A percentile compares a stretch with the other conserved stretches of the same genome.
Evolutionary conservation across 1,140 invertebrate genomes (phyloP).

Genomic region (Tigriopus japonicus): DNA sequence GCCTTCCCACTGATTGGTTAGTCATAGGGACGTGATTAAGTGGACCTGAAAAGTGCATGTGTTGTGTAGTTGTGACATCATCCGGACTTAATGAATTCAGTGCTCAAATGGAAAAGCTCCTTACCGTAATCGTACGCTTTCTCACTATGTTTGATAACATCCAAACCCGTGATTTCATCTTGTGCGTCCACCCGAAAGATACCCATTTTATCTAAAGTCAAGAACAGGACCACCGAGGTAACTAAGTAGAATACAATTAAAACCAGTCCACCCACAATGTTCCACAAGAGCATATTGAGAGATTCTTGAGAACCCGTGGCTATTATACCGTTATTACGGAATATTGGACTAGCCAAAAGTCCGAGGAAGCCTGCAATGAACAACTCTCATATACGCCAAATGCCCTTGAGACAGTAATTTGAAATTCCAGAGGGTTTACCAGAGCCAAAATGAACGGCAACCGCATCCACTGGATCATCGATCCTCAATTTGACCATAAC

Average conservation of each 20-base stretch:
- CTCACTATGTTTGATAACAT: conserved; percentile 33
- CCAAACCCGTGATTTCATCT: conserved; percentile 30
- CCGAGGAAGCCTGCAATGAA: conserved; percentile 32
- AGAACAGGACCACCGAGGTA: conserved; percentile 28
- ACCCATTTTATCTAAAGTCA: conserved; percentile 24
- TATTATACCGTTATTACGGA: conserved; percentile 23
- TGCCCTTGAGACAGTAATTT: too few relatives aligned
- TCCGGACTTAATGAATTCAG: too few relatives aligned
- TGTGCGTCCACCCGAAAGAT: conserved; percentile 28
- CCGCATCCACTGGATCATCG: conserved; percentile 39
- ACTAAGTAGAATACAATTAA: conserved; percentile 30
- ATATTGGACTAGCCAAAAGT: conserved; percentile 28
- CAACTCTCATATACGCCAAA: too few relatives aligned
- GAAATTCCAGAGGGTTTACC: background rate
- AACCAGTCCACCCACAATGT: conserved; percentile 28
- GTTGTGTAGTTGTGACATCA: too few relatives aligned
- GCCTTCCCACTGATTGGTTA: too few relatives aligned
- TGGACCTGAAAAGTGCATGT: too few relatives aligned
- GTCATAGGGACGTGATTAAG: too few relatives aligned
- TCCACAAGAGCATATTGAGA: conserved; percentile 27
- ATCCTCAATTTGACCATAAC: conserved; percentile 27
- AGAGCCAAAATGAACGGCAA: conserved; percentile 33
- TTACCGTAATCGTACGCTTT: conserved; percentile 25
- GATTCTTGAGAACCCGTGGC: conserved; percentile 17
- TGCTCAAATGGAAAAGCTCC: background rate